A percentile compares a stretch with the other conserved stretches of the same genome.
Conservation (phyloP, 2,113 vertebrate genomes). For the Baryphthengus martii region DNA sequence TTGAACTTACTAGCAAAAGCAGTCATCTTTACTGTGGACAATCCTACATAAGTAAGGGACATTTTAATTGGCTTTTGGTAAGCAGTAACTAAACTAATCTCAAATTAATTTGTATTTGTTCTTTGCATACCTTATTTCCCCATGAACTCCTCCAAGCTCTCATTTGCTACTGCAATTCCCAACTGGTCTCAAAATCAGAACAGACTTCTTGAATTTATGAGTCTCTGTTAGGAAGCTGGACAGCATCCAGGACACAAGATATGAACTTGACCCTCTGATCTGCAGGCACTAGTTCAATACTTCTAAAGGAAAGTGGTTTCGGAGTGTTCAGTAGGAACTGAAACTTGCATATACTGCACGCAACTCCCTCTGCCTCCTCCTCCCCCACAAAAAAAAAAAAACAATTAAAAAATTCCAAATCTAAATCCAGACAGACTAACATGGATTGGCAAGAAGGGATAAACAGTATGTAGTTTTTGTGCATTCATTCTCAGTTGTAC, state of each 20-base stretch:
- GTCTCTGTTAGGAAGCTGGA: not conserved
- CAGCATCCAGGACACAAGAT: not conserved
- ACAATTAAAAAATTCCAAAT: not conserved
- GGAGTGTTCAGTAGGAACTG: not conserved
- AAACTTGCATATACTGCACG: not conserved
- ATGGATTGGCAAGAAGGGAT: not conserved
- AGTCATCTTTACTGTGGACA: not conserved
- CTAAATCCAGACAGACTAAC: not conserved
- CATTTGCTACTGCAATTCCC: conserved; percentile 3
- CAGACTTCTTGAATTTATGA: not conserved
- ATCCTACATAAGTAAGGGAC: not conserved
- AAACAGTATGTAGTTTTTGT: not conserved
- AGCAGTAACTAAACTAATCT: not conserved
- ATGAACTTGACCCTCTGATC: not conserved
- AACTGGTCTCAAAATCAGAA: not conserved
- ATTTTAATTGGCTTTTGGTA: not conserved
- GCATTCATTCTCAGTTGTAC: not conserved
- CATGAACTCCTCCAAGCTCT: not conserved
- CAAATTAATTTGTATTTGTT: not conserved
- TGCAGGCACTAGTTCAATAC: not conserved
- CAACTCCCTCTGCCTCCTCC: not conserved
- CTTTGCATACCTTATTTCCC: not conserved
- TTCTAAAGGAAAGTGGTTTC: not conserved
- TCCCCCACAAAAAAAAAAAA: not conserved
- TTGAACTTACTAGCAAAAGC: not conserved